Evolutionary conservation across 2,797 vertebrate genomes (phyloP).

Genomic region (Hydrocynus forskahlii): DNA sequence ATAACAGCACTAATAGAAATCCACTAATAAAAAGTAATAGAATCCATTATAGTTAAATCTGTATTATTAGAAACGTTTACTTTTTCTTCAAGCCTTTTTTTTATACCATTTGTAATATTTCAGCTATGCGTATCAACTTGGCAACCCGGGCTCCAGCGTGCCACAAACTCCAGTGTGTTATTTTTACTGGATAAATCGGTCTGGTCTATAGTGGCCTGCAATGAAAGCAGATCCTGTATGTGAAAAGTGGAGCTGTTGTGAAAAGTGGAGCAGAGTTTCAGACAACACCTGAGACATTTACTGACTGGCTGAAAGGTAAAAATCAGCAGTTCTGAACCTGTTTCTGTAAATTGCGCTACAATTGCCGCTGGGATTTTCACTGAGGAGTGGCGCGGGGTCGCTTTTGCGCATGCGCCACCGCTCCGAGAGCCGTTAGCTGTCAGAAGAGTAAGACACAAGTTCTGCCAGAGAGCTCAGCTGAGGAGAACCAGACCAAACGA

Average conservation of each 20-base stretch:
- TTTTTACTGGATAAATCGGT: conserved; percentile 71
- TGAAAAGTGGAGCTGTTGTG: background rate
- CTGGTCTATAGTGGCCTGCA: conserved; percentile 48
- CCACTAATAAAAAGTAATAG: no score
- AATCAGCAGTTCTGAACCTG: background rate
- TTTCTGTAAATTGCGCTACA: background rate
- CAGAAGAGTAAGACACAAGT: conserved; percentile 56
- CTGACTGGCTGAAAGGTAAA: no score
- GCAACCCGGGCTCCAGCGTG: conserved; percentile 5
- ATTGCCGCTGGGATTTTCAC: conserved; percentile 34
- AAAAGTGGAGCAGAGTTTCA: background rate
- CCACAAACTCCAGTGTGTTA: conserved; percentile 70
- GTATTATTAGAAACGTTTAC: no score
- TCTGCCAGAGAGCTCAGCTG: conserved; percentile 34
- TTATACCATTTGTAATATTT: background rate
- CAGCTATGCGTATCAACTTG: background rate
- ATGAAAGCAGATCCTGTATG: conserved; percentile 3
- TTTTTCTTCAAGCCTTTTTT: no score
- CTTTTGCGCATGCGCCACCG: conserved; percentile 66
- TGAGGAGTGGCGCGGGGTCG: conserved; percentile 58
- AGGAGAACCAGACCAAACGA: background rate
- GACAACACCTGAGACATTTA: background rate
- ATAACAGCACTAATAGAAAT: no score
- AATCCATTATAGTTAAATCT: no score
- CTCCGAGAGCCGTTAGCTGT: conserved; percentile 66